Evolutionary conservation across 2,113 vertebrate species (phyloP), one percentile per base, ranked within the genome.

Genomic region (Periophthalmodon schlosseri): DNA sequence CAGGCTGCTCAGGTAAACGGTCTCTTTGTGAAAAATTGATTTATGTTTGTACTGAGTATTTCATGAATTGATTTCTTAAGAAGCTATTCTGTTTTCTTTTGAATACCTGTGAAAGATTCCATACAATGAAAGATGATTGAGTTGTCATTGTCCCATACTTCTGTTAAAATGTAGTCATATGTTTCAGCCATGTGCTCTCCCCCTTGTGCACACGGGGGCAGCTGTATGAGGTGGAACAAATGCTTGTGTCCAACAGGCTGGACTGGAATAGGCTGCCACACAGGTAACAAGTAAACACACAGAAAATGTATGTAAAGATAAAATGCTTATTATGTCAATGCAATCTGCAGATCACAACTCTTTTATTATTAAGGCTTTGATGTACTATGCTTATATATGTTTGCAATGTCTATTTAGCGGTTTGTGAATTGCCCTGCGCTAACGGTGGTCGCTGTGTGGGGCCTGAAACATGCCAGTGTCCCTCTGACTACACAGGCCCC

Each of bases 151-250:
- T n/a, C 33, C 9, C 34, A n/a, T 54, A n/a, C 18, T 65, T 20
- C 28, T 64, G 16, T 64, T n/a, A 65, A 65, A 65, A 65, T 39
- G 34, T 65, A 72, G 16, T 72, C 73, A n/a, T 88, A 71, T 83
- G 44, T 90, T 88, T 63, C 75, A 95, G 94, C 94, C 58, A 93
- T 92, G 84, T 95, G 94, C 76, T 93, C 91, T 6, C 94, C 94
- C 0, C 93, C 93, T 24, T 95, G 94, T 61, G 92, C 93, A 56
- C 92, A 94, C 2, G 94, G 94, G 63, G 94, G 94, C 0, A 88
- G 86, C 33, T 95, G 94, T 18, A 94, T 95, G 93, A 90, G 94
- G 50, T 94, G 91, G 91, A 92, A 95, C 81, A 89, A 82, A 66
- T 95, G 94, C 80, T 69, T 91, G 39, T 95, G 94, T 84, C 84